A percentile compares a stretch with the other conserved stretches of the same genome.
phyloP scores from a whole-genome alignment of 2,113 vertebrate species.

The Odocoileus hemionus region DNA sequence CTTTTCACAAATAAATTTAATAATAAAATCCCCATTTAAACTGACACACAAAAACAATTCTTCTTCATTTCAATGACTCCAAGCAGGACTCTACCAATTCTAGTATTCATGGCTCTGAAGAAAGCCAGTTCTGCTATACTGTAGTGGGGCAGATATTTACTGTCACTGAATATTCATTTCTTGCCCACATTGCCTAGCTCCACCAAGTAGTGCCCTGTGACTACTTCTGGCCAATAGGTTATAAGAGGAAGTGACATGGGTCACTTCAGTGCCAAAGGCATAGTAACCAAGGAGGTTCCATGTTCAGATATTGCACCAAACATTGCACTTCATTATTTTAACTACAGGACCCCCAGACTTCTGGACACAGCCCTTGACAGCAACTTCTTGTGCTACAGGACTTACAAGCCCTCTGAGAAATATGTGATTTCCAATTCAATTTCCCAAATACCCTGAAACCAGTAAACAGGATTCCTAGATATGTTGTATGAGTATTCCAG shows the following conservation, averaged over 20 bases:
- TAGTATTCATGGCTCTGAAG: background rate
- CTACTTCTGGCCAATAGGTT: background rate
- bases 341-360: background rate
- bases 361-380: background rate
- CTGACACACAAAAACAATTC: background rate
- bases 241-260: background rate
- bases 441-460: constrained; percentile 25
- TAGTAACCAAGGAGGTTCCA: background rate
- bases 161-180: background rate
- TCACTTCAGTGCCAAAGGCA: constrained; percentile 19
- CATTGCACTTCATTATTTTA: background rate
- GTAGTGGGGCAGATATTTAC: background rate
- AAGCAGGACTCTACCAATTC: constrained; percentile 12
- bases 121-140: background rate
- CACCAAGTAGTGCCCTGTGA: background rate
- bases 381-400: background rate
- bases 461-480: constrained; percentile 18
- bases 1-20: constrained; percentile 23
- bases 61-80: background rate
- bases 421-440: constrained; percentile 28
- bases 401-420: background rate
- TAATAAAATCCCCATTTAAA: constrained; percentile 26
- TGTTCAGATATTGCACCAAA: background rate
- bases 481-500: background rate
- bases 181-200: background rate